Percentiles rank a stretch among this genome's conserved stretches.
Conservation (phyloP, 1,140 invertebrate species). For the Teleogryllus occipitalis region DNA sequence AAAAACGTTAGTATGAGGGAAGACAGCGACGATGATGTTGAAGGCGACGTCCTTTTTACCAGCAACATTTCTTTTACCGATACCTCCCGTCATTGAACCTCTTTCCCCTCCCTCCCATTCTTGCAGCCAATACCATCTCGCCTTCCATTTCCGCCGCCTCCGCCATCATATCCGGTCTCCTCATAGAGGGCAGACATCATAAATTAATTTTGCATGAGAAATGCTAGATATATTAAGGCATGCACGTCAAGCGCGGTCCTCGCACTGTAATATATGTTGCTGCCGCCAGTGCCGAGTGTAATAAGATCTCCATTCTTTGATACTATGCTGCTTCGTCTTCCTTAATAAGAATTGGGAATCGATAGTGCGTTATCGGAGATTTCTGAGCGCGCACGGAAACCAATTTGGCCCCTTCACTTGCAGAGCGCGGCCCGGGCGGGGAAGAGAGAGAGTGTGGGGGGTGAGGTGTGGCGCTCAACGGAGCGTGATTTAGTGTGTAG, state of each 20-base stretch:
- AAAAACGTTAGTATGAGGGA: no score
- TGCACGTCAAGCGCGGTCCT: not conserved
- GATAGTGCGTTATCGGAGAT: constrained; percentile 1
- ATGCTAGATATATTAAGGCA: not conserved
- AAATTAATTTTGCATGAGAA: not conserved
- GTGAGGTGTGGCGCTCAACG: not conserved
- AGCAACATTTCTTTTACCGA: not conserved
- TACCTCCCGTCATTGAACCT: not conserved
- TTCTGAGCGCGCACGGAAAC: not conserved
- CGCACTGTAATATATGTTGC: not conserved
- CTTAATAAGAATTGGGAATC: constrained; percentile 2
- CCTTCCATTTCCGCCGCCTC: not conserved
- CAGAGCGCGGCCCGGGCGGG: no score
- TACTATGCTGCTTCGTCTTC: not conserved
- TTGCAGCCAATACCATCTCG: not conserved
- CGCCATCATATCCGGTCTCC: no score
- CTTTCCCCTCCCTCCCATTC: not conserved
- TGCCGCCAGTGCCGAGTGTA: not conserved
- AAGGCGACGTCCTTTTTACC: not conserved
- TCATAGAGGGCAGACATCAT: not conserved
- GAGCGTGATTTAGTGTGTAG: not conserved
- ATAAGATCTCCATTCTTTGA: not conserved
- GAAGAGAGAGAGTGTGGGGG: not conserved
- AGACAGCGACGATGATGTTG: no score
- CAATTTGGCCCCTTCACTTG: not conserved